Evolutionary conservation across 1,140 invertebrate species (phyloP), one percentile per base, ranked within the genome.

Genomic region (Drosophila oshimai): DNA sequence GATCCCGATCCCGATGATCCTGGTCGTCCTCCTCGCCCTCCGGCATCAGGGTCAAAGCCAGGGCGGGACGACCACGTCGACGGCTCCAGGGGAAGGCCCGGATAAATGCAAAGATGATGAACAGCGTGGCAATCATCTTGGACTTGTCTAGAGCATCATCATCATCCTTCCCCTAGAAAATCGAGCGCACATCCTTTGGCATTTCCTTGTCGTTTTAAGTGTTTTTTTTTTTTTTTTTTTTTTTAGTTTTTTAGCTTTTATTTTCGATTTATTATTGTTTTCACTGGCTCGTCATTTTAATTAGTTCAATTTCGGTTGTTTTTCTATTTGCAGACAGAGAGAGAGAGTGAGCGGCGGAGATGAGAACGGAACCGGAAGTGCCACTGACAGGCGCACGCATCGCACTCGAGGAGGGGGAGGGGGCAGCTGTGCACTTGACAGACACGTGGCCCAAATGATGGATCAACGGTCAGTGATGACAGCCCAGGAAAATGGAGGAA

Each of bases 81-180:
- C 89, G 74, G n/a, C 74, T 74, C 90, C 90, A 91, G 55, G 84
- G 89, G 47, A 91, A 89, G 49, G 90, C 87, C 49, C 90, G 89
- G 62, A 91, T 87, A 75, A 91, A 91, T 81, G 89, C 89, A 84
- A 91, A 90, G 12, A 91, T 80, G 26, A 91, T 89, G 62, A 91
- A 91, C 46, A 91, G 65, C 39, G 90, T 91, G 70, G 90, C 90
- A 73, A 91, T 90, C 90, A 91, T 91, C 20, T 50, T 57, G 61
- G 20, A 10, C 55, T 41, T 62, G 3, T 36, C 10, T 53, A 51
- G 6, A 49, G 24, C 28, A 28, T n/a, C 10, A 4, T 20, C 28
- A 28, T n/a, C 10, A 4, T 20, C 5, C 12, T 39, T n/a, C 0
- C 18, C 26, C 15, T 57, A 6, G 47, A 7, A 57, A 34, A 13